Percentiles rank a stretch among this genome's conserved stretches.
These are phyloP conservation scores for Tamias sibiricus DNA, from an alignment of 2,113 vertebrate species.

Conservation along the genomic window DNA sequence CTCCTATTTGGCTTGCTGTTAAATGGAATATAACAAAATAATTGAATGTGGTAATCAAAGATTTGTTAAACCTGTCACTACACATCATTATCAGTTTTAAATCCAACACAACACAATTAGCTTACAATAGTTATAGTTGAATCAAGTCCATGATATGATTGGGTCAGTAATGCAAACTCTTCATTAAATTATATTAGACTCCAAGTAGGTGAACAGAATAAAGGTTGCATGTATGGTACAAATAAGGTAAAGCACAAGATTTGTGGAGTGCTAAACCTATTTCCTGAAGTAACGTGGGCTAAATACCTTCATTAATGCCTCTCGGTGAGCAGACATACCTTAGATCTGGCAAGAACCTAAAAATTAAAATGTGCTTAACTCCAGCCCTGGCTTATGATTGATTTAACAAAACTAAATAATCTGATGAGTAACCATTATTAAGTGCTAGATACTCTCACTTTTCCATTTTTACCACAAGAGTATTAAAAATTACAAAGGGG, in stretches of 20 bases:
- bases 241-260: slow-evolving; percentile 58
- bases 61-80: slow-evolving; percentile 78
- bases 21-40: slow-evolving; percentile 72
- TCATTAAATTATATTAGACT: slow-evolving; percentile 76
- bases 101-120: slow-evolving; percentile 71
- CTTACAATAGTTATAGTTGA: slow-evolving; percentile 62
- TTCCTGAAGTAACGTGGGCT: slow-evolving; percentile 48
- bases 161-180: slow-evolving; percentile 61
- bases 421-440: not conserved
- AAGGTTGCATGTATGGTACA: slow-evolving; percentile 22
- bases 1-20: slow-evolving; percentile 56
- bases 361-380: slow-evolving; percentile 65
- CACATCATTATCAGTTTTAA: slow-evolving; percentile 72
- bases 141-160: slow-evolving; percentile 60
- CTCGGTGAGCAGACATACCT: slow-evolving; percentile 20
- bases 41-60: slow-evolving; percentile 72
- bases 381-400: not conserved
- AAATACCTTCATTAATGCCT: slow-evolving; percentile 55
- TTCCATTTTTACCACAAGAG: not conserved
- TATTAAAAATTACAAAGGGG: not conserved
- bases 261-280: slow-evolving; percentile 50
- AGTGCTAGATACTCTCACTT: not conserved
- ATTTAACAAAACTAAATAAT: slow-evolving; percentile 30
- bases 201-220: slow-evolving; percentile 64
- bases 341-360: not conserved